Conservation (phyloP, 2,797 vertebrate species). For the Champsocephalus gunnari region DNA sequence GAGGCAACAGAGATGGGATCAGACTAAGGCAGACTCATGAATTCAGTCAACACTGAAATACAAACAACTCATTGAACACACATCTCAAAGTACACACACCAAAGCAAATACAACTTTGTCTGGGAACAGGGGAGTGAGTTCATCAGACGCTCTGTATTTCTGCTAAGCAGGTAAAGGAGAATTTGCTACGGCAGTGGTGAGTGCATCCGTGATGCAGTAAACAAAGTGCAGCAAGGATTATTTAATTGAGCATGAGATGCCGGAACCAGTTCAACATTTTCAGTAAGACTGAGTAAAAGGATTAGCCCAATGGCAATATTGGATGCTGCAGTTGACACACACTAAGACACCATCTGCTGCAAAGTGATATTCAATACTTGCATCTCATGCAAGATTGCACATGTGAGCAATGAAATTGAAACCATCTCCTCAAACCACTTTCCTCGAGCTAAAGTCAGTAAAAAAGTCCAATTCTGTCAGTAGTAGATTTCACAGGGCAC, state of each 20-base stretch:
- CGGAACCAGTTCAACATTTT: conserved; percentile 51
- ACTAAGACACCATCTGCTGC: conserved; percentile 65
- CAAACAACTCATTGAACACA: conserved; percentile 57
- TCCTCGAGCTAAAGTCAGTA: conserved; percentile 66
- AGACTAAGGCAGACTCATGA: conserved; percentile 37
- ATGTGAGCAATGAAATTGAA: conserved; percentile 64
- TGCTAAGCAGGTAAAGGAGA: conserved; percentile 38
- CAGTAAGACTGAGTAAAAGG: conserved; percentile 45
- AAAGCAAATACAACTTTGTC: conserved; percentile 30
- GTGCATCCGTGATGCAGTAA: conserved; percentile 35
- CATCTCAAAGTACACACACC: conserved; percentile 12
- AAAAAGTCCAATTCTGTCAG: conserved; percentile 71
- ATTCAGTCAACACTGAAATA: conserved; percentile 54
- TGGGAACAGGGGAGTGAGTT: conserved; percentile 23
- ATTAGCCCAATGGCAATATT: conserved; percentile 50
- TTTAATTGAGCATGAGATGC: conserved; percentile 22
- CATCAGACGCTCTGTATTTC: conserved; percentile 22
- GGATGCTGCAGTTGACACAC: conserved; percentile 48
- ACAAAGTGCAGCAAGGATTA: conserved; percentile 47
- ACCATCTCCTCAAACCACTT: conserved; percentile 55
- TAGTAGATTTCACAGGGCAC: conserved; percentile 55
- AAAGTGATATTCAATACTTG: conserved; percentile 65
- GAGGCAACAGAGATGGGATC: conserved; percentile 51
- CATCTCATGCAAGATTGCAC: conserved; percentile 65
- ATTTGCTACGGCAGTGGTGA: conserved; percentile 20